Evolutionary conservation across 2,888 invertebrate species (phyloP), one percentile per base, ranked within the genome.

Genomic region (Bedellia somnulentella): DNA sequence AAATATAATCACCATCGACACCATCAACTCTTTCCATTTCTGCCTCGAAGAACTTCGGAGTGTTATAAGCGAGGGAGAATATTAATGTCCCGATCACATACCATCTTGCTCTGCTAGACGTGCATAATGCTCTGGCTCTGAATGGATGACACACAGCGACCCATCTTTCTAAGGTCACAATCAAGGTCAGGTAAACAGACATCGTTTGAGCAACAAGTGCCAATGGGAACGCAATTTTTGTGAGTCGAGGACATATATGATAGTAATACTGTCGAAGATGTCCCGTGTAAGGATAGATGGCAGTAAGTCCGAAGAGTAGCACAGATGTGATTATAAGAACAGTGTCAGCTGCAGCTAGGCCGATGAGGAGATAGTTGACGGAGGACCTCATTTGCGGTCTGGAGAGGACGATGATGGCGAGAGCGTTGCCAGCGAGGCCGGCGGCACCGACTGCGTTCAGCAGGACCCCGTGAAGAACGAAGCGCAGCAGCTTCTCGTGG

Each of bases 311-410:
- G 64, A 95, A 95, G 40, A 94, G 82, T 44, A 86, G 77, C 42
- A 91, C 81, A 34, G 93, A 89, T 27, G 92, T 91, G 44, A 93
- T 75, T 46, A 96, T 89, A 43, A 97, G 81, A 39, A 90, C 82
- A 8, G 92, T 93, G 78, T 98, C 98, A 64, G 93, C 94, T 45
- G 92, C 82, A 14, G 97, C 96, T 44, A 98, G 80, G 4, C 94
- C 95, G 40, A 93, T 90, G 36, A 98, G 81, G 52, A 96, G 82
- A 62, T 93, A 92, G 68, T 96, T 96, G 53, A 96, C 93, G 52
- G 95, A 94, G 35, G 93, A 93, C 48, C 91, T 85, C 96, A 97
- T 96, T 64, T 95, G 89, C 14, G 94, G 93, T 32, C 93, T 82
- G 34, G 92, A 89, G 30, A 95, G 78, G 44, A 95, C 93, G 36